Conservation (phyloP, 2,113 vertebrate species). For the Pterocles burchelli region DNA sequence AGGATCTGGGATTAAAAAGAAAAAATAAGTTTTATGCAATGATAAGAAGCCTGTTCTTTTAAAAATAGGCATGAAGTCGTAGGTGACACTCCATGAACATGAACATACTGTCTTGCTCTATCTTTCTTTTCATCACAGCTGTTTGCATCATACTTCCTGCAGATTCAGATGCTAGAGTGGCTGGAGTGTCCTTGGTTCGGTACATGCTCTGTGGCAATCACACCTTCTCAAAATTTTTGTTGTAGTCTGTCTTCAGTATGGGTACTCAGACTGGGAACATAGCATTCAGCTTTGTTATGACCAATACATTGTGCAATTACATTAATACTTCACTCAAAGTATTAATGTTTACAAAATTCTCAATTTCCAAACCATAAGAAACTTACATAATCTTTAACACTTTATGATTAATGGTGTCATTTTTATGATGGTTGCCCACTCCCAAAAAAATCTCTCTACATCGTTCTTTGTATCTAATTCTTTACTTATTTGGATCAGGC, state of each 20-base stretch:
- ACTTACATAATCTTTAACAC: background rate
- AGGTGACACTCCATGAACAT: background rate
- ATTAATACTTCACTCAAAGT: background rate
- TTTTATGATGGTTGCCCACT: background rate
- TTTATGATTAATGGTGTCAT: background rate
- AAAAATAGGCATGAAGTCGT: background rate
- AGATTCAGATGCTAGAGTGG: background rate
- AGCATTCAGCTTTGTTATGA: background rate
- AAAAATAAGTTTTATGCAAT: background rate
- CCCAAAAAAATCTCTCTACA: accelerated
- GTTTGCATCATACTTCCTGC: background rate
- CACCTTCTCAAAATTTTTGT: background rate
- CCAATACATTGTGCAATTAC: background rate
- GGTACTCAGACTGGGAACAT: background rate
- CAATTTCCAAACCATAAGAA: background rate
- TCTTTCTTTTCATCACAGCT: background rate
- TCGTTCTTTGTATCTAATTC: background rate
- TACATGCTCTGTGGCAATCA: background rate
- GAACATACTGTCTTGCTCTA: background rate
- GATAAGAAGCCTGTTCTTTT: background rate
- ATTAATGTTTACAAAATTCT: background rate
- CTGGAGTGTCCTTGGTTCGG: background rate
- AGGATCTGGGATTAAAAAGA: background rate
- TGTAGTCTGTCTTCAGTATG: background rate
- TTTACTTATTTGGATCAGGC: background rate